phyloP scores from a whole-genome alignment of 2,888 invertebrate species.

The Neuroscelio doddi region DNA sequence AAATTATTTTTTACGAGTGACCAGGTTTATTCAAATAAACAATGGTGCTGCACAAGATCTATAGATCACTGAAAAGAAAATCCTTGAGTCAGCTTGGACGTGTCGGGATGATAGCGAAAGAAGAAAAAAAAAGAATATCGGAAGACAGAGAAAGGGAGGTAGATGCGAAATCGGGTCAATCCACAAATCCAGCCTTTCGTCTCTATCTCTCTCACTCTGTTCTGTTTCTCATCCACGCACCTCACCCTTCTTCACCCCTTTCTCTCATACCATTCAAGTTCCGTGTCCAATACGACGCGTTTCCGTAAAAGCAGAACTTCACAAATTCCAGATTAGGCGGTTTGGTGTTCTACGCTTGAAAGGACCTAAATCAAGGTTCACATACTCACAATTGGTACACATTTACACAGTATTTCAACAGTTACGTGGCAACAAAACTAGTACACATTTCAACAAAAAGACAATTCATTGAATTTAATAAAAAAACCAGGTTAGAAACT shows the following conservation, averaged over 20 bases:
- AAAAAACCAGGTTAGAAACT: too few species aligned
- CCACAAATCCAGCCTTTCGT: conserved; percentile 27
- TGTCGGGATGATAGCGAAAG: conserved; percentile 27
- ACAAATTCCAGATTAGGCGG: conserved; percentile 16
- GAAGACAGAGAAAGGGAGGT: conserved; percentile 31
- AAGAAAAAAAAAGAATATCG: conserved; percentile 16
- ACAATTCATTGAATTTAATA: too few species aligned
- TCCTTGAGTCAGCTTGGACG: conserved; percentile 19
- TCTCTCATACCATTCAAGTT: conserved; percentile 9
- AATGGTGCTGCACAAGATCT: conserved; percentile 6
- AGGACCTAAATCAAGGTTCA: conserved; percentile 16
- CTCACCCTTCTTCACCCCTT: conserved; percentile 14
- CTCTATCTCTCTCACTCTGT: conserved; percentile 12
- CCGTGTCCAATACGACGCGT: conserved; percentile 13
- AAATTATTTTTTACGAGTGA: not conserved
- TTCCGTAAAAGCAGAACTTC: conserved; percentile 12
- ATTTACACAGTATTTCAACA: conserved; percentile 2
- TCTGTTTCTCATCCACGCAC: conserved; percentile 23
- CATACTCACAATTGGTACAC: conserved; percentile 9
- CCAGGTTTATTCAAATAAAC: conserved; percentile 16
- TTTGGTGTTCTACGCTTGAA: conserved; percentile 9
- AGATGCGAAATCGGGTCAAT: conserved; percentile 34
- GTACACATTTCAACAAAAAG: too few species aligned
- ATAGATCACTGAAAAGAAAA: conserved; percentile 21
- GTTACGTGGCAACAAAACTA: conserved; percentile 5